Base-by-base conservation (phyloP, 2,888 invertebrate species). In the Nymphalis urticae region DNA sequence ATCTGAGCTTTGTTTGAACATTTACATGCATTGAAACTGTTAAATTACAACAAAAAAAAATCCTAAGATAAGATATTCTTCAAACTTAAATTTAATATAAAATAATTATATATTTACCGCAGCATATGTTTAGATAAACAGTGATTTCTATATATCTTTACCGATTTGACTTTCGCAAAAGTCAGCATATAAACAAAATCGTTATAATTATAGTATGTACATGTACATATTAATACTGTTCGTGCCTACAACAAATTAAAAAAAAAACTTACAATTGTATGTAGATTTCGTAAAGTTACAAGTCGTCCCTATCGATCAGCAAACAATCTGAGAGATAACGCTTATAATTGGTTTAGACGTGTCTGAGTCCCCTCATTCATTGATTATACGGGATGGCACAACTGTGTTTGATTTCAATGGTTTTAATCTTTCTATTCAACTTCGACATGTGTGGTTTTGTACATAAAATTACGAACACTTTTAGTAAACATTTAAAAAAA, bases 271-370 rank as follows among this genome's bases (percentile, higher is more conserved):
- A 42, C 2, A 42, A 42, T 13, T 13, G 10, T 13, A 13, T 42
- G 83, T 82, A 82, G 78, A 83, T 82, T 82, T 81, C 77, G 77
- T 80, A 78, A 77, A 16, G 58, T 42, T 58, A 58, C 58, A 42
- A 58, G 42, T 58, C 36, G 76, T 77, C 82, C 82, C 84, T 81
- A 81, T 75, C 67, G 70, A 66, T 73, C 62, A 64, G 76, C 76
- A 76, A 82, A 83, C 85, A 87, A 87, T 83, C 77, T 82, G 75
- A 72, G 76, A 82, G 86, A 88, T 90, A 89, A 85, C 84, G 86
- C 81, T 79, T 82, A 83, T 89, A 90, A 90, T 90, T 89, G 90
- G 88, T 87, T 89, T 87, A 87, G 80, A 83, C 82, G 80, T 83
- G 83, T 84, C 82, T 82, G 81, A 73, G 76, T 80, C 80, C 82